Conservation (phyloP, 2,888 invertebrate species). For the Drosophila algonquin region DNA sequence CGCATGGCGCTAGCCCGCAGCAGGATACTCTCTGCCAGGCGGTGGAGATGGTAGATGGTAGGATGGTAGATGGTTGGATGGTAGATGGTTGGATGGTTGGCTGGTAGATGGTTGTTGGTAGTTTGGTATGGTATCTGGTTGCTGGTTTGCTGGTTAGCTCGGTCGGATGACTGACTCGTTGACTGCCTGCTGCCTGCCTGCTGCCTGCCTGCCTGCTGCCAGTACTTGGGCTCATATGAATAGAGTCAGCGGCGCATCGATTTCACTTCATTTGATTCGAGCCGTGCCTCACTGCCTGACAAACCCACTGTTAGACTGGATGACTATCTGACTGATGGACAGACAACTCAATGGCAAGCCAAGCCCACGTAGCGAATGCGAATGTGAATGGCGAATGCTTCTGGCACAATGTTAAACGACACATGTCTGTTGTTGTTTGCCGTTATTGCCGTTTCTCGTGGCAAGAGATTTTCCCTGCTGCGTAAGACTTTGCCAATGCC, state of each 20-base stretch:
- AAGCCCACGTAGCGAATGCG: constrained; percentile 46
- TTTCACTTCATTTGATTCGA: constrained; percentile 77
- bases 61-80: neutral
- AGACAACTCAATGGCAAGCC: constrained; percentile 72
- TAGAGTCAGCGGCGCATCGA: constrained; percentile 76
- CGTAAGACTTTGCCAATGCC: constrained; percentile 53
- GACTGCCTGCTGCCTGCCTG: constrained; percentile 5
- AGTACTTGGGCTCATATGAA: constrained; percentile 66
- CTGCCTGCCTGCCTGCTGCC: neutral
- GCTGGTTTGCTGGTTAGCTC: neutral
- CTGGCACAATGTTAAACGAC: constrained; percentile 47
- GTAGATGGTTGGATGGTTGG: constrained; percentile 1
- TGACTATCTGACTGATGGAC: constrained; percentile 49
- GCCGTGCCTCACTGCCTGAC: constrained; percentile 20
- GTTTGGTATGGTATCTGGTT: constrained; percentile 21
- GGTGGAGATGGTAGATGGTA: neutral
- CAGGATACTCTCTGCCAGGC: constrained; percentile 11
- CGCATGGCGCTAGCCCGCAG: constrained; percentile 57
- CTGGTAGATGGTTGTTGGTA: constrained; percentile 10
- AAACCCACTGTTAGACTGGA: constrained; percentile 5
- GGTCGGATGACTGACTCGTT: constrained; percentile 20
- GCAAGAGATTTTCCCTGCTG: constrained; percentile 67
- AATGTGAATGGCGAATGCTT: constrained; percentile 48
- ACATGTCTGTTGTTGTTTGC: constrained; percentile 60
- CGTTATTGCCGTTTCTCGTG: constrained; percentile 36